Base-by-base conservation (phyloP, 2,113 vertebrate species). In the Mormyrus lacerda region DNA sequence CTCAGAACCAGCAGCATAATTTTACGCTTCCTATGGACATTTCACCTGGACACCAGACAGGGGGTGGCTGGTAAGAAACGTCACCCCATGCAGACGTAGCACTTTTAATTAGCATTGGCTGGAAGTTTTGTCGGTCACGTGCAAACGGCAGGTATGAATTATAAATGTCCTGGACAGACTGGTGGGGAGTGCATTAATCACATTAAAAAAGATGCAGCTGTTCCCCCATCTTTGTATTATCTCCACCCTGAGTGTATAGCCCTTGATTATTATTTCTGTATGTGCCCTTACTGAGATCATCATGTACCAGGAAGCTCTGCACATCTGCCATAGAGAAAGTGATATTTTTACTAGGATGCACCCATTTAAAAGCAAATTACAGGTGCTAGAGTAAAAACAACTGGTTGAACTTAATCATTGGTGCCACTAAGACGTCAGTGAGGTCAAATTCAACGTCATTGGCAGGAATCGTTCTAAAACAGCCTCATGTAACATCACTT, bases 371-470 rank as follows among this genome's bases (percentile, higher is more conserved):
- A 85, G 47, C 35, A 86, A 89, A 90, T 90, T 53, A 86, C 90
- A 87, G 58, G 21, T 88, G 90, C 87, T 89, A 92, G 15, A 76
- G 91, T 51, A 90, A 91, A 90, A 92, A 93, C 93, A 92, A 90
- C 92, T 90, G 85, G 92, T 93, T 92, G 92, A 92, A 91, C 92
- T 92, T 91, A 94, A 93, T 94, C 89, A 92, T 88, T 92, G 93
- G 89, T 90, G 88, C 93, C 84, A 55, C 91, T 92, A 90, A 93
- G 91, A 91, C 91, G 92, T 89, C 92, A 93, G 89, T 92, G 90
- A 92, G 92, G 92, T 91, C 92, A 94, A 91, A 93, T 92, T 91
- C 93, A 94, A 91, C 90, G 93, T 91, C 89, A 92, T 91, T 88
- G 61, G 92, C 91, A 92, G 91, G 90, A 93, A 94, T 93, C 3